phyloP scores from a whole-genome alignment of 2,797 vertebrate species.

The Okamejei kenojei region DNA sequence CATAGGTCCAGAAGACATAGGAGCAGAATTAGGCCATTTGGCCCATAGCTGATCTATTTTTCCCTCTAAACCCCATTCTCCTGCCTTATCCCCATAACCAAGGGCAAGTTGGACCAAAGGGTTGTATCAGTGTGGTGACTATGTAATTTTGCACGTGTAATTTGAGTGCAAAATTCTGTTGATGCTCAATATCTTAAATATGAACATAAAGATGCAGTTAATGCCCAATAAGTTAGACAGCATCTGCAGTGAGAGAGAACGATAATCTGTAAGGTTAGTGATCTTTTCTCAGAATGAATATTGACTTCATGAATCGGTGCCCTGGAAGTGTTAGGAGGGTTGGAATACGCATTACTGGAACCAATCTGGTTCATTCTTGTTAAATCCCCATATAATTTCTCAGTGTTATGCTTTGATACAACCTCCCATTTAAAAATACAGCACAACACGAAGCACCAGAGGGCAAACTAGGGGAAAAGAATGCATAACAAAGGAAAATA shows the following conservation, averaged over 20 bases:
- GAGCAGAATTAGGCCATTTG: too few species aligned
- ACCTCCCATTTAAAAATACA: background rate
- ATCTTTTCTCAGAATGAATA: background rate
- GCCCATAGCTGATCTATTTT: too few species aligned
- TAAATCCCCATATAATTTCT: background rate
- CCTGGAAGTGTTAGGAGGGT: background rate
- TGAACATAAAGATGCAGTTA: background rate
- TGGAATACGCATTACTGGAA: background rate
- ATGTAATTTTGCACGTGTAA: background rate
- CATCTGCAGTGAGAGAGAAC: background rate
- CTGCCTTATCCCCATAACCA: too few species aligned
- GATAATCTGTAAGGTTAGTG: background rate
- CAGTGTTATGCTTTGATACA: background rate
- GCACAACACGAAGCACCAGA: background rate
- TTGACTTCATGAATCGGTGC: background rate
- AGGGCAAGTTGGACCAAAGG: too few species aligned
- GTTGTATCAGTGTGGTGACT: too few species aligned
- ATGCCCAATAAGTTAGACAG: background rate
- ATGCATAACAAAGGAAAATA: background rate
- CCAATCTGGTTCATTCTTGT: background rate
- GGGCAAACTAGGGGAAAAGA: background rate
- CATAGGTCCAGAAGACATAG: too few species aligned
- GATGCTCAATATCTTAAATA: background rate
- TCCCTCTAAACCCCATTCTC: too few species aligned
- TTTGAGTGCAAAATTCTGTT: background rate